A percentile compares a stretch with the other conserved stretches of the same genome.
These are phyloP conservation scores for Montipora cactus DNA, from an alignment of 64 coral and sea anemone genomes.

Conservation along the genomic window DNA sequence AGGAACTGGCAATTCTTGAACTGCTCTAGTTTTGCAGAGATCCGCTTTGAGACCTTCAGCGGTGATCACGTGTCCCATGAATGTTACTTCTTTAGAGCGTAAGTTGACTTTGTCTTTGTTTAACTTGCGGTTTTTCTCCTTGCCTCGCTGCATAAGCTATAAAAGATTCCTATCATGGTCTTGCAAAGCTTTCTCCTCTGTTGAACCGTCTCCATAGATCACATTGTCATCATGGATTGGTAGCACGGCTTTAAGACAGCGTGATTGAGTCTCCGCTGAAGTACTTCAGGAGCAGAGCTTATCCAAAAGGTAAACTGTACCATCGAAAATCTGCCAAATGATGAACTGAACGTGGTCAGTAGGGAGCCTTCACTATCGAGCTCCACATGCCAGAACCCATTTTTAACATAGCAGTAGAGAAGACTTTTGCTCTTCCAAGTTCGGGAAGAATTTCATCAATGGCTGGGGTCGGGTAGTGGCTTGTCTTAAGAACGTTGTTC, in stretches of 20 bases:
- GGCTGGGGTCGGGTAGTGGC: not conserved
- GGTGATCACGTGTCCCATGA: constrained; percentile 41
- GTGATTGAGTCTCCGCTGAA: constrained; percentile 3
- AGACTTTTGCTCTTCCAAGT: constrained; percentile 13
- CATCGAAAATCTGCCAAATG: constrained; percentile 17
- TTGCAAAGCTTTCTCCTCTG: constrained; percentile 31
- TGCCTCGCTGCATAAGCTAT: constrained; percentile 30
- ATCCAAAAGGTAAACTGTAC: constrained; percentile 7
- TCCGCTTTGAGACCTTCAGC: not conserved
- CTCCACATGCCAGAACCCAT: constrained; percentile 30
- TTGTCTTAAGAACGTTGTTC: not conserved
- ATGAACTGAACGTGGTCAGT: constrained; percentile 13
- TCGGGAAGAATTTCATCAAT: constrained; percentile 34
- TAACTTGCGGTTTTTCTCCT: constrained; percentile 29
- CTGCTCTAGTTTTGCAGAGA: not conserved
- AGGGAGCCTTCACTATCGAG: not conserved
- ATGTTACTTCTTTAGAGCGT: constrained; percentile 6
- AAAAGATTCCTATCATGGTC: constrained; percentile 29
- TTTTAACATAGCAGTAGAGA: not conserved
- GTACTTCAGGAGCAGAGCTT: not conserved
- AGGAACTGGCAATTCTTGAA: constrained; percentile 8
- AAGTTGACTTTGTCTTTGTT: constrained; percentile 35
- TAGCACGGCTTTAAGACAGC: constrained; percentile 21
- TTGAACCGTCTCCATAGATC: constrained; percentile 8
- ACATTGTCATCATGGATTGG: constrained; percentile 26